Conservation (phyloP, 2,797 vertebrate genomes). For the Distichodus sexfasciatus region DNA sequence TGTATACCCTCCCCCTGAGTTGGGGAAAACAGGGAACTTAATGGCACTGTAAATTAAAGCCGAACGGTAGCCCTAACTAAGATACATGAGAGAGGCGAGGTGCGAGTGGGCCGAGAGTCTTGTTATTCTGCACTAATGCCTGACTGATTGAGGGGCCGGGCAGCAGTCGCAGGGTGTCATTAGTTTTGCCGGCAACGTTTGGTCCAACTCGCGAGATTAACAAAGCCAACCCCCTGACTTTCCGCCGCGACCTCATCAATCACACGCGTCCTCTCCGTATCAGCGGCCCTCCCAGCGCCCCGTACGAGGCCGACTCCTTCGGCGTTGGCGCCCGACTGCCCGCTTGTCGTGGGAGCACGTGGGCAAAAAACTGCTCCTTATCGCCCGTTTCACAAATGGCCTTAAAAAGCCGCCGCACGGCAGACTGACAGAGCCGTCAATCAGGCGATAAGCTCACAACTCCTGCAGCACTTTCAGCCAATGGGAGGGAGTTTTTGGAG, state of each 20-base stretch:
- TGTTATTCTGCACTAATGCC: conserved; percentile 46
- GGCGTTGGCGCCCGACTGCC: neutral
- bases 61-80: conserved; percentile 50
- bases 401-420: neutral
- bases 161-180: conserved; percentile 21
- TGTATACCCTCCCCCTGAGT: conserved; percentile 7
- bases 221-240: conserved; percentile 34
- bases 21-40: conserved; percentile 44
- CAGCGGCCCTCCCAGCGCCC: neutral
- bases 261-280: conserved; percentile 7
- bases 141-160: conserved; percentile 44
- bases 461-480: conserved; percentile 8
- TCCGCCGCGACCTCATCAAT: conserved; percentile 27
- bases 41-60: conserved; percentile 51
- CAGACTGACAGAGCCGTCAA: neutral
- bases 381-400: conserved; percentile 14
- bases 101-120: conserved; percentile 21
- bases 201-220: conserved; percentile 32
- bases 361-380: conserved; percentile 8
- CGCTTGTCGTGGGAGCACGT: neutral
- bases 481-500: conserved; percentile 22
- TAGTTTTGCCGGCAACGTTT: conserved; percentile 37
- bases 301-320: neutral
- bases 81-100: conserved; percentile 43
- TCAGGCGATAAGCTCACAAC: conserved; percentile 18